Percentiles rank a stretch among this genome's conserved stretches.
Conservation (phyloP, 2,113 vertebrate species). For the Amphiprion percula region DNA sequence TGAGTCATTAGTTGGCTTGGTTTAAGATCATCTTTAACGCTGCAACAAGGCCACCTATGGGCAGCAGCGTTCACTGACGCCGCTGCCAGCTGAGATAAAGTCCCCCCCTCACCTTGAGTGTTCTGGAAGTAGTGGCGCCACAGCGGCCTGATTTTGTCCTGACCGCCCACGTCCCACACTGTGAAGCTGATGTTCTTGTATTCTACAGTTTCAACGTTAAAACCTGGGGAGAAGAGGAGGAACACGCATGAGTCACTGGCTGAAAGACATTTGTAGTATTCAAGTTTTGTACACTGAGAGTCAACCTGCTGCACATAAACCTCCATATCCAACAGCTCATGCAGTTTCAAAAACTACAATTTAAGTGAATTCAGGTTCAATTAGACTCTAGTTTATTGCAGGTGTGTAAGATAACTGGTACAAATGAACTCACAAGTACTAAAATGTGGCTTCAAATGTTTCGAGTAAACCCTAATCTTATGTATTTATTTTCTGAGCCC, state of each 20-base stretch:
- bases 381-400: no score
- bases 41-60: constrained; percentile 45
- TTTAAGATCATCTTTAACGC: constrained; percentile 40
- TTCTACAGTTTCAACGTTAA: constrained; percentile 98
- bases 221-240: constrained; percentile 82
- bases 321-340: no score
- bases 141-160: constrained; percentile 98
- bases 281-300: no score
- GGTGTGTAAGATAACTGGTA: no score
- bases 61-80: constrained; percentile 27
- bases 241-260: background rate
- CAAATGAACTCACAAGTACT: no score
- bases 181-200: constrained; percentile 99
- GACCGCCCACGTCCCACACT: constrained; percentile 98
- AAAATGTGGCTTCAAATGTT: no score
- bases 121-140: constrained; percentile 99
- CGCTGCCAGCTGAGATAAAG: background rate
- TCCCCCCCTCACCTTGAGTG: constrained; percentile 91
- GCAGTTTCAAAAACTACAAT: no score
- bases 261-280: background rate
- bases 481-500: no score
- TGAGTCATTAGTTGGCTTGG: constrained; percentile 44
- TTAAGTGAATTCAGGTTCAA: no score
- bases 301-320: no score
- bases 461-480: no score